phyloP scores from a whole-genome alignment of 2,797 vertebrate species.

The Anguilla megastoma region DNA sequence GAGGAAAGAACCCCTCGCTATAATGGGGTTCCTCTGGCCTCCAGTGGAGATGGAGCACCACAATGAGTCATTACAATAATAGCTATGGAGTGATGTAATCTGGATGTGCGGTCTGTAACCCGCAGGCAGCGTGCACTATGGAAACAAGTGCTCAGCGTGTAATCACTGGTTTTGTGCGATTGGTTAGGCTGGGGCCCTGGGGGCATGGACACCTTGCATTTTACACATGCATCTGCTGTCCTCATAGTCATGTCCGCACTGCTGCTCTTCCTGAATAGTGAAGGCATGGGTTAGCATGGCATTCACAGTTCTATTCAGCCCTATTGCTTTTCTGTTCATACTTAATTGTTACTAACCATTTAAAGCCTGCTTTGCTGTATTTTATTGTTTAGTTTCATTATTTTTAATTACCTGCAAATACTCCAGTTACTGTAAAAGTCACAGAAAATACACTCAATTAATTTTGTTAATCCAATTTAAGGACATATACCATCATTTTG shows the following conservation, averaged over 20 bases:
- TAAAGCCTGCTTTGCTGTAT: neutral
- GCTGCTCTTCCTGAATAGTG: neutral
- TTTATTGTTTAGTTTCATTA: neutral
- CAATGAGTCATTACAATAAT: constrained; percentile 51
- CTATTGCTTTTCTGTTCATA: neutral
- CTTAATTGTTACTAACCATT: neutral
- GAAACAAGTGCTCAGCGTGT: constrained; percentile 39
- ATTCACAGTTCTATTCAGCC: neutral
- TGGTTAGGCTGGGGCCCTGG: neutral
- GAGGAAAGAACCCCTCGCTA: neutral
- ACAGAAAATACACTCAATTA: no score
- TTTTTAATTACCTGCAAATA: neutral
- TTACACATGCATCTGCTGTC: constrained; percentile 14
- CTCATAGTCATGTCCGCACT: neutral
- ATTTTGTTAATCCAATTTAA: neutral
- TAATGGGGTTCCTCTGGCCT: constrained; percentile 17
- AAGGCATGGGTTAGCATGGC: neutral
- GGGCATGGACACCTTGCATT: neutral
- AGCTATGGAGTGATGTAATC: constrained; percentile 62
- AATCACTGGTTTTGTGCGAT: constrained; percentile 58
- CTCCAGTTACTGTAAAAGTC: neutral
- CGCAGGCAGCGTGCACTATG: constrained; percentile 28
- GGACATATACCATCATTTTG: neutral
- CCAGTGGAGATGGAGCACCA: neutral
- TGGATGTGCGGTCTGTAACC: constrained; percentile 52